These are phyloP conservation scores for Euwallacea fornicatus DNA, from an alignment of 1,140 invertebrate genomes.

Conservation along the genomic window DNA sequence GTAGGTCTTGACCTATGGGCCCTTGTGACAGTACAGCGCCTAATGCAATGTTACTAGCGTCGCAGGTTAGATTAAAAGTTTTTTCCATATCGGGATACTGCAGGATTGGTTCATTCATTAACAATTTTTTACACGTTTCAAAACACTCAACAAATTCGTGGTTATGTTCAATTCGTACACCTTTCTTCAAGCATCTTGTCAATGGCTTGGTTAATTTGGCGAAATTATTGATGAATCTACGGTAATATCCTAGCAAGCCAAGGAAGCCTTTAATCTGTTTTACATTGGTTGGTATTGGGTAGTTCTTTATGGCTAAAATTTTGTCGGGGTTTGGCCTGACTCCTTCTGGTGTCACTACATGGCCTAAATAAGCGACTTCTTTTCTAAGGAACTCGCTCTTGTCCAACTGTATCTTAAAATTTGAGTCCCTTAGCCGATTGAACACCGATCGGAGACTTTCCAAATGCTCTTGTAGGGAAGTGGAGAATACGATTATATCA, in stretches of 20 bases:
- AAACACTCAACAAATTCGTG: constrained; percentile 38
- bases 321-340: constrained; percentile 50
- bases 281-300: constrained; percentile 19
- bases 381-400: constrained; percentile 46
- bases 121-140: too few species aligned
- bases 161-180: too few species aligned
- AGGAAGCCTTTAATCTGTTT: too few species aligned
- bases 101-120: constrained; percentile 32
- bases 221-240: too few species aligned
- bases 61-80: constrained; percentile 49
- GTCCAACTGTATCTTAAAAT: constrained; percentile 41
- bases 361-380: constrained; percentile 53
- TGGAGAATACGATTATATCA: constrained; percentile 38
- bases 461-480: constrained; percentile 34
- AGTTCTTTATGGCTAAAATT: constrained; percentile 32
- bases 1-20: constrained; percentile 36
- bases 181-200: too few species aligned
- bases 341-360: constrained; percentile 47
- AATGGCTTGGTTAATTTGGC: constrained; percentile 43
- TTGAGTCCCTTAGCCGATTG: constrained; percentile 13
- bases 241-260: too few species aligned
- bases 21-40: constrained; percentile 46
- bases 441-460: constrained; percentile 17
- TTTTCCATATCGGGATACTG: too few species aligned
- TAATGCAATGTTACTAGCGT: constrained; percentile 42